Base-by-base conservation (phyloP, 2,797 vertebrate genomes). In the Helicolenus hilgendorfi region DNA sequence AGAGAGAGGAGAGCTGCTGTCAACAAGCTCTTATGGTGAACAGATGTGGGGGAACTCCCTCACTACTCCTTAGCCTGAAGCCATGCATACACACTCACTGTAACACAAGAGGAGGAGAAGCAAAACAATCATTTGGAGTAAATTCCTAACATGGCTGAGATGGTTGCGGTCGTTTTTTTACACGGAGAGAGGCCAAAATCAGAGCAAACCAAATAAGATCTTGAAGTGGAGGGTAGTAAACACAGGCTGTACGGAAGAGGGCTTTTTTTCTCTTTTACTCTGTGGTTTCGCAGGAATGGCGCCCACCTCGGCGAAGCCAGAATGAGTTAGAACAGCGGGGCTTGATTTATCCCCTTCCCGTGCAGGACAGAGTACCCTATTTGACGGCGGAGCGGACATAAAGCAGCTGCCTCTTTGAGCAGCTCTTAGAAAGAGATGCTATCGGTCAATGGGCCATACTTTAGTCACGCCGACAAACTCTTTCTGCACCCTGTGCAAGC, bases 11-110 rank as follows among this genome's bases (percentile, higher is more conserved):
- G 90, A 90, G 89, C 91, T 92, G 96, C 96, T 97, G 97, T 98
- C 97, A 97, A 96, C 97, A 97, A 96, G 93, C 96, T 96, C 95
- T 97, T 97, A 97, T 97, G 95, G 91, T 96, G 95, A 97, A 96
- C 97, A 98, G 97, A 98, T 98, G 97, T 97, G 95, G 94, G 95
- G 95, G 94, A 96, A 97, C 97, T 97, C 96, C 95, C 95, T 96
- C 85, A 90, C 92, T 93, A 86, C 94, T 94, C 92, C 72, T 89
- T 92, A 79, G 95, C 96, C 95, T 90, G 92, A 87, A 96, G 96
- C 91, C 86, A 95, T 91, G 88, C 87, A 62, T 27, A 20, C 75
- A 31, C 84, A 31, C 80, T 62, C 59, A 49, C 73, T 85, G 85
- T 86, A 93, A 91, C 85, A 87, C 92, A 87, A 26, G 88, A 77